Base-by-base conservation (phyloP, 2,797 vertebrate species). In the Coreius guichenoti region DNA sequence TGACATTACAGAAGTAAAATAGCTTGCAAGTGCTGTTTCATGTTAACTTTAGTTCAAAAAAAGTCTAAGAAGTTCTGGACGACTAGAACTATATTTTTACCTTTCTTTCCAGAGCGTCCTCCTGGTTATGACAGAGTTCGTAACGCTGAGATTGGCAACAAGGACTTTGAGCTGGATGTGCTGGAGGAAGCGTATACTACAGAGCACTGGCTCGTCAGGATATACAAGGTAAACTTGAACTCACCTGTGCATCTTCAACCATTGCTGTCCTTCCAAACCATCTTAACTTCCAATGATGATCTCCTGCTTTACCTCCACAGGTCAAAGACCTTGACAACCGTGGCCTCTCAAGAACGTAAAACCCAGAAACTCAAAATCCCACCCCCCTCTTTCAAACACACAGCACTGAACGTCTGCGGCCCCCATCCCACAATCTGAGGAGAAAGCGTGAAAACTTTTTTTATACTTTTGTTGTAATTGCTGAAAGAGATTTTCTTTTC, bases 311-410 rank as follows among this genome's bases (percentile, higher is more conserved):
- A 1, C 8, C 58, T 80, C 47, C 91, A 67, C 87, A 98, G 97
- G 97, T 99, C 91, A 99, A 99, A 94, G 98, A 99, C 91, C 91
- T 99, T 92, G 98, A 99, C 92, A 99, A 99, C 92, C 97, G 98
- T 0, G 98, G 98, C 77, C 95, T 99, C 87, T 99, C 98, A 0
- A 96, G 98, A 93, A 99, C 98, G 95, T 99, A 97, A 96, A 91
- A 85, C 26, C 4, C 26, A 82, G 47, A 63, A 83, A n/a, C 72
- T 1, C 5, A 51, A 89, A 77, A 72, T 29, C 86, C 68, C 87
- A 86, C 87, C 83, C 78, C 88, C 86, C 87, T 91, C 91, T 29
- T n/a, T 13, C 88, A 90, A 90, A 90, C 92, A 84, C 89, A 94
- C 94, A 91, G 94, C 96, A 97, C 96, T 97, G 97, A 97, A 93